Conservation (phyloP, 2,888 invertebrate species). For the Lasioglossum marginatum region DNA sequence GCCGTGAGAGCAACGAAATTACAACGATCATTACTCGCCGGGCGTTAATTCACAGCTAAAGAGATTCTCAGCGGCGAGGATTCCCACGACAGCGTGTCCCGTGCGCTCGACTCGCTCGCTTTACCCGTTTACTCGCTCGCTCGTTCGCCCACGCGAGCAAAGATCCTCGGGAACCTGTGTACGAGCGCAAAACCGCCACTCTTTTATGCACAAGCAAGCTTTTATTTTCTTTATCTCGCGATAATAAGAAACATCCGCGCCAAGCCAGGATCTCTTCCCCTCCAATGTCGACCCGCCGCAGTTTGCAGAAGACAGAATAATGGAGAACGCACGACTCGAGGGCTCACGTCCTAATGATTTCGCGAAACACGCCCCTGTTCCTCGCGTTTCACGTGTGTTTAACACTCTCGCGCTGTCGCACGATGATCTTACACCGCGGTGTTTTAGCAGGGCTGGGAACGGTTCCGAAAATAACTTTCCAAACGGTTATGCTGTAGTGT, state of each 20-base stretch:
- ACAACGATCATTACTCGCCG: conserved; percentile 63
- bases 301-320: neutral
- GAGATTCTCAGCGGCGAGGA: conserved; percentile 63
- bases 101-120: conserved; percentile 19
- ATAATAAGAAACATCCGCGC: conserved; percentile 40
- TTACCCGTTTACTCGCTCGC: conserved; percentile 29
- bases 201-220: conserved; percentile 38
- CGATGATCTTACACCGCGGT: neutral
- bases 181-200: conserved; percentile 17
- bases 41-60: conserved; percentile 69
- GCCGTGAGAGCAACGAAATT: conserved; percentile 70
- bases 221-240: conserved; percentile 43
- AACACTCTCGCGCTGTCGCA: neutral
- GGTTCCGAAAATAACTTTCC: neutral
- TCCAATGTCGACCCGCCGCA: neutral
- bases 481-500: too few relatives aligned
- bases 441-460: neutral
- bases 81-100: conserved; percentile 66
- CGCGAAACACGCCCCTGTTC: neutral
- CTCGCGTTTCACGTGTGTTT: neutral
- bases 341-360: neutral
- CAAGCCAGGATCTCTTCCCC: neutral
- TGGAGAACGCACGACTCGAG: neutral
- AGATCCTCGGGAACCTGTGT: conserved; percentile 28
- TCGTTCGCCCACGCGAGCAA: conserved; percentile 48